phyloP scores from a whole-genome alignment of 2,797 vertebrate species.

The Takifugu ocellatus region DNA sequence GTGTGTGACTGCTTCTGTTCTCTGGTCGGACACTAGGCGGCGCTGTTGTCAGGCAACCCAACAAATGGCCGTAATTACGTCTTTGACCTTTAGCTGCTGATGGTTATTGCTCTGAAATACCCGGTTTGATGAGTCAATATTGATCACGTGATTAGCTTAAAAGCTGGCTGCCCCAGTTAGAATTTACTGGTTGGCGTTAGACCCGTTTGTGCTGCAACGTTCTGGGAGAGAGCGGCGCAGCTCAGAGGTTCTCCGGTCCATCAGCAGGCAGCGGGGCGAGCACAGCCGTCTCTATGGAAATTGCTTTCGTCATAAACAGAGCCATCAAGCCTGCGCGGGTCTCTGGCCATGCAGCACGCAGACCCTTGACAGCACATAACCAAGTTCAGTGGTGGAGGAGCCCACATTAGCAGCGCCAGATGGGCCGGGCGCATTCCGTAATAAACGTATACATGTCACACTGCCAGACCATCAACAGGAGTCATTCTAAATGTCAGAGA shows the following conservation, averaged over 20 bases:
- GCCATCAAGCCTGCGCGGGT: constrained; percentile 46
- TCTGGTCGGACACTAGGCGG: constrained; percentile 70
- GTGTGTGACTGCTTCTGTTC: neutral
- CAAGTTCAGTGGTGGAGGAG: constrained; percentile 35
- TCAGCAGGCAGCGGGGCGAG: constrained; percentile 37
- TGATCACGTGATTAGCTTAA: constrained; percentile 27
- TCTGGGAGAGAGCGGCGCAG: constrained; percentile 7
- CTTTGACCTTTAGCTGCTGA: constrained; percentile 53
- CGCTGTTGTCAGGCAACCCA: constrained; percentile 60
- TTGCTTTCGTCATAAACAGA: constrained; percentile 71
- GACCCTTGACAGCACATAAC: constrained; percentile 49
- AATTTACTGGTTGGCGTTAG: neutral
- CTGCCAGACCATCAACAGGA: constrained; percentile 3
- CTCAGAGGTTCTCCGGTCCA: constrained; percentile 40
- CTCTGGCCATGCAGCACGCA: constrained; percentile 49
- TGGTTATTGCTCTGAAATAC: constrained; percentile 37
- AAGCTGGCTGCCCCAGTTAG: constrained; percentile 1
- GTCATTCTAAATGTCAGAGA: neutral
- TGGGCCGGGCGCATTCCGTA: constrained; percentile 1
- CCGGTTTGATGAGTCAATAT: constrained; percentile 25
- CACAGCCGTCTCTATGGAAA: constrained; percentile 74
- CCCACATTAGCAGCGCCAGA: constrained; percentile 33
- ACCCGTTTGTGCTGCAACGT: too few relatives aligned
- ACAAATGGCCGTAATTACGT: constrained; percentile 27
- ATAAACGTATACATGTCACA: too few relatives aligned